Evolutionary conservation across 2,888 invertebrate genomes (phyloP), one percentile per base, ranked within the genome.

Genomic region (Perizoma affinitatum): DNA sequence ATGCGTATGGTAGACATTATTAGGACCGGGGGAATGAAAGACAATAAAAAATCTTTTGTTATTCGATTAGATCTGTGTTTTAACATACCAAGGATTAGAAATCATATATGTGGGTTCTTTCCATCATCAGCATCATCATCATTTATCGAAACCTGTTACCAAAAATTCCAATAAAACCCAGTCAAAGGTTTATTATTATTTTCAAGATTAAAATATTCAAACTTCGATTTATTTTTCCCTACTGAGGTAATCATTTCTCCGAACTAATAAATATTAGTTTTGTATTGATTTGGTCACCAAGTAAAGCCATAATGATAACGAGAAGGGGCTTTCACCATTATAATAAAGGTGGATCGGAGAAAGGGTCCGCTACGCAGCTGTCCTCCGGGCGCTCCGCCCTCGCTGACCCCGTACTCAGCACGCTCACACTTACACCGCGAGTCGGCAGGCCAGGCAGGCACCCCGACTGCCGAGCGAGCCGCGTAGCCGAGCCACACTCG

Each of bases 341-440:
- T 78, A 84, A 83, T 80, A 69, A 78, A 83, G 78, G 73, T 73
- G 75, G 75, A 80, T 76, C 72, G 76, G 87, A 87, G 88, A 90
- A 90, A 88, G 89, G 88, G 90, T 88, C 84, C 77, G 78, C 70
- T 79, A 85, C 85, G 88, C 91, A 91, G 90, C 90, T 90, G 90
- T 90, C 88, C 89, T 80, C 84, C 83, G 73, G 83, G 84, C 79
- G 84, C 83, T 84, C 83, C 87, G 86, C 87, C 86, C 88, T 83
- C 83, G 79, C 84, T 84, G 86, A 84, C 84, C 84, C 81, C 82
- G 79, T 83, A 80, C 78, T 77, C 75, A 75, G 72, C 75, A 65
- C 73, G 76, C 75, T 76, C 75, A 77, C 76, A 75, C 76, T 75
- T 75, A 75, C 73, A 72, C 71, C 72, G 74, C 73, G 69, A 71